Conservation (phyloP, 2,888 invertebrate species). For the Eubasilissa splendida region DNA sequence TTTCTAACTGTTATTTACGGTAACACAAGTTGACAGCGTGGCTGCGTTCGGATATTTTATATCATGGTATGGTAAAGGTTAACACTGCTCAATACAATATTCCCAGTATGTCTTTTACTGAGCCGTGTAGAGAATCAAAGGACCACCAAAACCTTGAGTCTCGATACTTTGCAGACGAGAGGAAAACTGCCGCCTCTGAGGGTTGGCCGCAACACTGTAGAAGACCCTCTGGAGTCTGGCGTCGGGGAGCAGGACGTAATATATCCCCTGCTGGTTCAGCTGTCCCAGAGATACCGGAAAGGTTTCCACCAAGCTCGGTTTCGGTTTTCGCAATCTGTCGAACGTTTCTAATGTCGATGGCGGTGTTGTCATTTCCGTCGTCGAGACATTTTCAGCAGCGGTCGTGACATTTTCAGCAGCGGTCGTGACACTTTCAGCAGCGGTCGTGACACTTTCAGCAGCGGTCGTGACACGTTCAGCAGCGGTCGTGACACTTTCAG, state of each 20-base stretch:
- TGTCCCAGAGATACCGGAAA: neutral
- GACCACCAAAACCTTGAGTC: neutral
- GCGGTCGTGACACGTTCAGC: slow-evolving; percentile 6
- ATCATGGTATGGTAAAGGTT: too few relatives aligned
- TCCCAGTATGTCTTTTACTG: neutral
- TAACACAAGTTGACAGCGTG: too few relatives aligned
- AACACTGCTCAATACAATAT: too few relatives aligned
- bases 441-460: neutral
- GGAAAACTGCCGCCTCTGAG: neutral
- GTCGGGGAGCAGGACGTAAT: slow-evolving; percentile 11
- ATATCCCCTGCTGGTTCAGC: neutral
- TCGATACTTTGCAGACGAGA: neutral
- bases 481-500: neutral
- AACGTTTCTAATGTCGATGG: neutral
- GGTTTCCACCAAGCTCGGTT: neutral
- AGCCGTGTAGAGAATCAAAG: slow-evolving; percentile 5
- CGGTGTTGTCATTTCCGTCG: neutral
- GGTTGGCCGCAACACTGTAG: slow-evolving; percentile 12
- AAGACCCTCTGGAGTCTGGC: slow-evolving; percentile 8
- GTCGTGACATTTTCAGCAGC: neutral
- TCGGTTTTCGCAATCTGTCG: neutral
- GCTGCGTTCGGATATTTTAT: too few relatives aligned
- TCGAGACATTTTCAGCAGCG: neutral
- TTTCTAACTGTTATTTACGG: too few relatives aligned
- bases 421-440: neutral